Evolutionary conservation across 1,140 invertebrate genomes (phyloP), one percentile per base, ranked within the genome.

Genomic region (Sarcophaga peregrina): DNA sequence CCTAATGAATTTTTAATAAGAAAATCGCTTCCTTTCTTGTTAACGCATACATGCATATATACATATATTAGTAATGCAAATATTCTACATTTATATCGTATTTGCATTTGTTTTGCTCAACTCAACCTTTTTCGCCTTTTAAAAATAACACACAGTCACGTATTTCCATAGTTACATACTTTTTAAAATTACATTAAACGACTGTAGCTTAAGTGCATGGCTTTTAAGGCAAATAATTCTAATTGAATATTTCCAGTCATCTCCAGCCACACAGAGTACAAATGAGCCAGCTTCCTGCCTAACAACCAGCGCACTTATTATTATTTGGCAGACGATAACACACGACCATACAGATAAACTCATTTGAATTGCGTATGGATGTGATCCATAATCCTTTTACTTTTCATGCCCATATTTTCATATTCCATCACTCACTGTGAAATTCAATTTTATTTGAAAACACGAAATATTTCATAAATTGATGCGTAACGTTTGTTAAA

Each of bases 401-500:
- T 68, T 52, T 52, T 52, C 25, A 37, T 37, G 25, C 25, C 25
- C 25, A 37, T 37, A 13, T 52, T 52, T 52, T 10, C 8, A 17
- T 10, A 15, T 52, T 78, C 20, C 50, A 78, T 78, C 75, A 78
- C 47, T 52, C 75, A 78, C 50, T 17, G 50, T 78, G 50, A 72
- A 78, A 76, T 58, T 13, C 10, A 68, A 25, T 78, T 78, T 50
- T 17, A 48, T 76, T 76, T 76, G 15, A 48, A 76, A 46, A 20
- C 0, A 72, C 25, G 4, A 9, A 72, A 72, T 72, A 48, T 78
- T 78, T 78, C 75, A 78, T 78, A 78, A 78, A 78, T 78, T 50
- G 75, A 78, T 25, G 75, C 75, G 75, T 78, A 50, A 78, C 75
- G 74, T 48, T 76, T 17, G 47, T 78, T 78, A 52, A n/a, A 50